Percentiles rank a stretch among this genome's conserved stretches.
These are phyloP conservation scores for Melinaea menophilus DNA, from an alignment of 2,888 invertebrate genomes.

Conservation along the genomic window DNA sequence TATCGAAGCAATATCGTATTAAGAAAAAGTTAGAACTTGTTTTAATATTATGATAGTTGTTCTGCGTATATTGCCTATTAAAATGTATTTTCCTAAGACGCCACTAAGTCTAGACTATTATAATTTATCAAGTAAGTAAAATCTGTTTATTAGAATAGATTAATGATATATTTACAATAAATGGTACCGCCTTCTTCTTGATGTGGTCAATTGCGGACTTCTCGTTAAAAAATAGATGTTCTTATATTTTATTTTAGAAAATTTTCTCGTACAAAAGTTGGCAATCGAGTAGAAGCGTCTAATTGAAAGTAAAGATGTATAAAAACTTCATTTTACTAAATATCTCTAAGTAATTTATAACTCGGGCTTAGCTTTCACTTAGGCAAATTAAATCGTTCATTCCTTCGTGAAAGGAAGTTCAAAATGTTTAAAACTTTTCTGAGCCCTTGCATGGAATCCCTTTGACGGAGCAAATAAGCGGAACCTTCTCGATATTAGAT, in stretches of 20 bases:
- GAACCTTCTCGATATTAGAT: conserved; percentile 2
- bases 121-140: too few relatives aligned
- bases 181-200: too few relatives aligned
- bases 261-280: conserved; percentile 8
- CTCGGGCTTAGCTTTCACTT: conserved; percentile 33
- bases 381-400: conserved; percentile 37
- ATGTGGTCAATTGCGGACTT: too few relatives aligned
- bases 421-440: conserved; percentile 32
- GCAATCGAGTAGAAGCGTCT: conserved; percentile 9
- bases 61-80: too few relatives aligned
- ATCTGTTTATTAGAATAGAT: too few relatives aligned
- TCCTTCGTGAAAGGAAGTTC: conserved; percentile 27
- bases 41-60: too few relatives aligned
- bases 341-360: conserved; percentile 31
- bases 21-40: too few relatives aligned
- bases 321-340: conserved; percentile 26
- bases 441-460: conserved; percentile 25
- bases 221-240: too few relatives aligned
- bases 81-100: conserved; percentile 3
- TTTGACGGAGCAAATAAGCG: conserved; percentile 23
- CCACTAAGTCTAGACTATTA: conserved; percentile 18
- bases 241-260: not conserved
- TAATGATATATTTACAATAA: too few relatives aligned
- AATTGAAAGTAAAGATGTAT: conserved; percentile 10
- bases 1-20: too few relatives aligned